phyloP scores from a whole-genome alignment of 2,888 invertebrate species.

The Pyrrhia umbra region DNA sequence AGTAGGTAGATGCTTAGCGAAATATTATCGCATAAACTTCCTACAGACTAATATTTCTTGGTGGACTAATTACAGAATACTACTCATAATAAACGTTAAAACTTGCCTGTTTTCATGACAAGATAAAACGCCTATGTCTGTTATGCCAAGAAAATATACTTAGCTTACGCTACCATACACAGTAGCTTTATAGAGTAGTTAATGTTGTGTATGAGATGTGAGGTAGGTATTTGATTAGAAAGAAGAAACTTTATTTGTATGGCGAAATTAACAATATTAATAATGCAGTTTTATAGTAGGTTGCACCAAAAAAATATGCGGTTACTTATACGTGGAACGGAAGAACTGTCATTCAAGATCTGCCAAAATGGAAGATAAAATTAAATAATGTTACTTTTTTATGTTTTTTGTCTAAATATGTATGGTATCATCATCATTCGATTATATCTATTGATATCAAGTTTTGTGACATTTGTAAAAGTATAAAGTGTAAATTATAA shows the following conservation, averaged over 20 bases:
- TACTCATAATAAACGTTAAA: constrained; percentile 77
- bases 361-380: too few species aligned
- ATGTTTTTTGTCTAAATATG: too few species aligned
- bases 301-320: too few species aligned
- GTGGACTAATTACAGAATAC: constrained; percentile 63
- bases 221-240: not conserved
- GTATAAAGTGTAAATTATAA: too few species aligned
- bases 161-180: constrained; percentile 30
- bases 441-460: too few species aligned
- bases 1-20: constrained; percentile 19
- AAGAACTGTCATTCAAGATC: too few species aligned
- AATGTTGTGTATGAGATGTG: not conserved
- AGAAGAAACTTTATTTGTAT: not conserved
- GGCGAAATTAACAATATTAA: too few species aligned
- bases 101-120: constrained; percentile 75
- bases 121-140: constrained; percentile 77
- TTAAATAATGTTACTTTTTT: too few species aligned
- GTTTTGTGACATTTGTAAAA: too few species aligned
- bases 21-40: constrained; percentile 48
- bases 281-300: too few species aligned
- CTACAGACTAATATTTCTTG: constrained; percentile 50
- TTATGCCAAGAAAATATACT: constrained; percentile 37
- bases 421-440: too few species aligned
- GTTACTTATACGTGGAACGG: too few species aligned
- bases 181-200: not conserved